Evolutionary conservation across 2,888 invertebrate genomes (phyloP), one percentile per base, ranked within the genome.

Genomic region (Eudasyphora cyanicolor): DNA sequence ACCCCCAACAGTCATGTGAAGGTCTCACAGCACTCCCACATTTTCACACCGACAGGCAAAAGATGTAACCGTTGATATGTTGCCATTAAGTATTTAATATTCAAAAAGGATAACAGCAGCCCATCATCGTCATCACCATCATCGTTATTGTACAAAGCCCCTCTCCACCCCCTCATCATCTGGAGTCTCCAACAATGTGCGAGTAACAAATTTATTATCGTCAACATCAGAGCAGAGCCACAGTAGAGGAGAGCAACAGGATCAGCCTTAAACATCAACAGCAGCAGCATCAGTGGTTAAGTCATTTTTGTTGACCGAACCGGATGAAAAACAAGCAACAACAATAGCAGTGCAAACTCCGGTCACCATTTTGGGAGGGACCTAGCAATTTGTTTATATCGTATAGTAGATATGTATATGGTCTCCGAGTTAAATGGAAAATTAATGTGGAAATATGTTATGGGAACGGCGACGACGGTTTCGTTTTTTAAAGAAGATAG

Each of bases 61-160:
- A 57, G 71, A 60, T 74, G 67, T 71, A 60, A n/a, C 62, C 45
- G 71, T 79, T 78, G 79, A 79, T 77, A 76, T 76, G 76, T 70
- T 81, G 60, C 82, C 82, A 85, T 85, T 82, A 79, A 82, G 81
- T 84, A 84, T 86, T 85, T 86, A 85, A 85, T 87, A 86, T 85
- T 85, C 85, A 73, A 74, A 86, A 82, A 78, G 81, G 84, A 84
- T 81, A 84, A 84, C 60, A 73, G 49, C 57, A 64, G 74, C 70
- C 49, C 84, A 78, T 84, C 77, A 77, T 60, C 64, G 45, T 62
- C 62, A 27, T 27, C 62, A 14, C 35, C 2, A 2, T 35, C 62
- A 35, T 32, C 42, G 19, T 24, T 29, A 27, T 10, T 38, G 67
- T 8, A 17, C 8, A 14, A 45, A 45, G n/a, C 14, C 14, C n/a